phyloP scores from a whole-genome alignment of 2,888 invertebrate genomes.

The Caprella mutica region DNA sequence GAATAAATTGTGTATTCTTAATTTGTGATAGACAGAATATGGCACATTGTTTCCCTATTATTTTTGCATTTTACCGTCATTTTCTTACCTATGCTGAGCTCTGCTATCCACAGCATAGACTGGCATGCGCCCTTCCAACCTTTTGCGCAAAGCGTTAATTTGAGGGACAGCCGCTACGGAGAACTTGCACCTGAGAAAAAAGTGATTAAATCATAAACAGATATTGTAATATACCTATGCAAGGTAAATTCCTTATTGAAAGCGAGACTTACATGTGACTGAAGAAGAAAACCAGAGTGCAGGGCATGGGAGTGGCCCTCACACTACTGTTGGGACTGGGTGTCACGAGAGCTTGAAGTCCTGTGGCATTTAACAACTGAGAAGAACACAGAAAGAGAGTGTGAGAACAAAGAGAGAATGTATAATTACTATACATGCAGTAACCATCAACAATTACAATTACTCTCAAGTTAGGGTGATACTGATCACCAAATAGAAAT shows the following conservation, averaged over 20 bases:
- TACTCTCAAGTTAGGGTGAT: no score
- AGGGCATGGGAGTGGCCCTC: slow-evolving; percentile 18
- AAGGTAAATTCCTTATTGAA: no score
- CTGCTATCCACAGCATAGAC: slow-evolving; percentile 31
- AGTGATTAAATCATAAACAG: no score
- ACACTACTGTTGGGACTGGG: slow-evolving; percentile 23
- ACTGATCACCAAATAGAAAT: not conserved
- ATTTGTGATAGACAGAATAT: no score
- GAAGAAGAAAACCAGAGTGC: slow-evolving; percentile 29
- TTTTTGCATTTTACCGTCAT: not conserved
- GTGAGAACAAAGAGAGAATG: not conserved
- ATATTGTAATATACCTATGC: no score
- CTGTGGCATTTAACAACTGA: slow-evolving; percentile 32
- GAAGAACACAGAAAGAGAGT: not conserved
- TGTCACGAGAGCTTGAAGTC: slow-evolving; percentile 17
- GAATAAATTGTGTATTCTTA: no score
- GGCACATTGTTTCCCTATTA: not conserved
- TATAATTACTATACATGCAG: no score
- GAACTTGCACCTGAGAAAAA: slow-evolving; percentile 31
- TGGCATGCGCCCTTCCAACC: slow-evolving; percentile 22
- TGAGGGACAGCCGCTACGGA: slow-evolving; percentile 26
- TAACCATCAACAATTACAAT: no score
- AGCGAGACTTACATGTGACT: no score
- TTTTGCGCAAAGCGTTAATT: slow-evolving; percentile 29
- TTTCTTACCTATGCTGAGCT: slow-evolving; percentile 30